Base-by-base conservation (phyloP, 2,797 vertebrate genomes). In the Schizothorax lantsangensis region DNA sequence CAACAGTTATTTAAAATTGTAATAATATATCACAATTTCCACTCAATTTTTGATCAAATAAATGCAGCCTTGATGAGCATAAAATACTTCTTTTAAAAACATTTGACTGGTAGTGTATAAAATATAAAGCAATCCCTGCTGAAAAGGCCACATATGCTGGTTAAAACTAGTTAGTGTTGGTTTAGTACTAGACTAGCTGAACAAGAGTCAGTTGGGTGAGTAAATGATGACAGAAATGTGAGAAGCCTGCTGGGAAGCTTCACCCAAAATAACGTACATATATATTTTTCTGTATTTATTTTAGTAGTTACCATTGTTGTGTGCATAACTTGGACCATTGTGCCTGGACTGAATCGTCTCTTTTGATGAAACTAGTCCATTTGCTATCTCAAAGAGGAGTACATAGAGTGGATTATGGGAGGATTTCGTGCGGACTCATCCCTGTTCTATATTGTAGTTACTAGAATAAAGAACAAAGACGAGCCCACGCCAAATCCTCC, bases 371-470 rank as follows among this genome's bases (percentile, higher is more conserved):
- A n/a, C 52, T 5, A n/a, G 52, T 78, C 12, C 33, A 78, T 38
- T 78, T 59, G 19, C 52, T 6, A 57, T 78, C 33, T 5, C 21
- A 40, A 78, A 57, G 33, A 57, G 21, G 12, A 6, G 33, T n/a
- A 8, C 52, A n/a, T 40, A 78, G 40, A 38, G 75, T 59, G 74
- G 62, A 89, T 84, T 47, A 77, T 59, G 15, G 2, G 69, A 75
- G 64, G 15, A 40, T 83, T 64, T 57, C 1, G 38, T 69, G 33
- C 40, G 4, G 26, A 33, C 17, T 78, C 71, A 54, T 36, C 36
- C 36, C 26, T 21, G 19, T 38, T 45, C 33, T 38, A 30, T 81
- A n/a, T 8, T 43, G 23, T 40, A 26, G 62, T 17, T 68, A 38
- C 52, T 38, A 38, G 75, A 78, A 38, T 57, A 38, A 78, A n/a